Conservation (phyloP, 2,888 invertebrate species). For the Megaustenia siamemsis region DNA sequence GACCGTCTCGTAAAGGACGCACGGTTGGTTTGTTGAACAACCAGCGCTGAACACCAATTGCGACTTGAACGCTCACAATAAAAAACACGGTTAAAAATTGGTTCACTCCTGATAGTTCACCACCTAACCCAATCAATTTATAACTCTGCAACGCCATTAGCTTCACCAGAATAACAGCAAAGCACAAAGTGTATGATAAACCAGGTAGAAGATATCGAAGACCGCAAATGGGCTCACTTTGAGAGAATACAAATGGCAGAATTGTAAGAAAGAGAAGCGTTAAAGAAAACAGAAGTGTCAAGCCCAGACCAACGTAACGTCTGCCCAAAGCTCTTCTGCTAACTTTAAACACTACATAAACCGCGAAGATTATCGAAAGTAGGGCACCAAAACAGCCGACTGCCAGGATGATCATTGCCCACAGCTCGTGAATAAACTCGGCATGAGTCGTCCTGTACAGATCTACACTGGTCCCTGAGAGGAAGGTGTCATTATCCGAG, state of each 20-base stretch:
- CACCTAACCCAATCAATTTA: constrained; percentile 89
- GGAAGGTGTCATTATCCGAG: constrained; percentile 30
- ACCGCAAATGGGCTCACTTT: constrained; percentile 79
- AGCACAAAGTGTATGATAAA: constrained; percentile 86
- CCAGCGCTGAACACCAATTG: constrained; percentile 79
- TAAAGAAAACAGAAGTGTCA: constrained; percentile 80
- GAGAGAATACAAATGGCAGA: constrained; percentile 80
- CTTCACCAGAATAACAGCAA: constrained; percentile 93
- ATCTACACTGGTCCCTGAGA: constrained; percentile 20
- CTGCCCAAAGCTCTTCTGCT: constrained; percentile 65
- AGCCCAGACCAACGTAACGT: constrained; percentile 76
- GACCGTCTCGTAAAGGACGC: constrained; percentile 55
- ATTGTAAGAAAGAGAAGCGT: constrained; percentile 79
- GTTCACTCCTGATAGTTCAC: constrained; percentile 87
- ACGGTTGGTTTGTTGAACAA: constrained; percentile 68
- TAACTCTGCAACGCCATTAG: constrained; percentile 94
- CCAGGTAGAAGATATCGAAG: constrained; percentile 80
- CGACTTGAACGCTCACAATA: constrained; percentile 88
- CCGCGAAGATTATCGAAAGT: constrained; percentile 90
- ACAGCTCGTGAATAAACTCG: constrained; percentile 82
- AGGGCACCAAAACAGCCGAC: constrained; percentile 90
- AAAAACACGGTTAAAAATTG: constrained; percentile 91
- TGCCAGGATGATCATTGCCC: constrained; percentile 93
- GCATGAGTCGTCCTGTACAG: constrained; percentile 61
- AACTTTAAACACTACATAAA: constrained; percentile 89